These are phyloP conservation scores for Catajapyx aquilonaris DNA, from an alignment of 1,140 invertebrate species.

Conservation along the genomic window DNA sequence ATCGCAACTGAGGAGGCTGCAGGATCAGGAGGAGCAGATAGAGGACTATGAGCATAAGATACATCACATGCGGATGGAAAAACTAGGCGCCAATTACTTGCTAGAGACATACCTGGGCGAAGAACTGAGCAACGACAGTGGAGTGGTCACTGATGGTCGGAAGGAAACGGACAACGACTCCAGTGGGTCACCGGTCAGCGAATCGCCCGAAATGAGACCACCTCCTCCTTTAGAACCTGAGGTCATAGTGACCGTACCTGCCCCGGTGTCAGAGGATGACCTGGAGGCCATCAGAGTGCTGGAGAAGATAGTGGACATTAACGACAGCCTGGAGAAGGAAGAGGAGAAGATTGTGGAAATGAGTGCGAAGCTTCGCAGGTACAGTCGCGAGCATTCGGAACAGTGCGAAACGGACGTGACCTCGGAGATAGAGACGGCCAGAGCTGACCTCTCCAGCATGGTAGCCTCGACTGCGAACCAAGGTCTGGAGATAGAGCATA, in stretches of 20 bases:
- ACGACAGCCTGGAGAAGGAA: conserved; percentile 43
- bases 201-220: background rate
- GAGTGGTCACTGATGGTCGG: conserved; percentile 18
- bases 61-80: conserved; percentile 40
- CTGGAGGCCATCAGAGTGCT: conserved; percentile 34
- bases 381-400: conserved; percentile 4
- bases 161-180: conserved; percentile 3
- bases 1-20: conserved; percentile 34
- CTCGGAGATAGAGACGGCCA: conserved; percentile 6
- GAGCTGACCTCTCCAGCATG: conserved; percentile 5
- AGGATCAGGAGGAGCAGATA: conserved; percentile 56
- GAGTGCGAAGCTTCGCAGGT: conserved; percentile 38
- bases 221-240: background rate
- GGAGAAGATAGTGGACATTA: conserved; percentile 45
- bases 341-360: conserved; percentile 41
- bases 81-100: conserved; percentile 59
- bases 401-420: conserved; percentile 26
- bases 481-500: conserved; percentile 38
- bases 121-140: conserved; percentile 15
- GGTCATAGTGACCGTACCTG: conserved; percentile 8
- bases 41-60: conserved; percentile 50
- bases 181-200: background rate
- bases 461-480: conserved; percentile 18
- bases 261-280: conserved; percentile 10
- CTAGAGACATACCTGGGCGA: conserved; percentile 48